phyloP scores from a whole-genome alignment of 1,140 invertebrate genomes.

The Cydia pomonella region DNA sequence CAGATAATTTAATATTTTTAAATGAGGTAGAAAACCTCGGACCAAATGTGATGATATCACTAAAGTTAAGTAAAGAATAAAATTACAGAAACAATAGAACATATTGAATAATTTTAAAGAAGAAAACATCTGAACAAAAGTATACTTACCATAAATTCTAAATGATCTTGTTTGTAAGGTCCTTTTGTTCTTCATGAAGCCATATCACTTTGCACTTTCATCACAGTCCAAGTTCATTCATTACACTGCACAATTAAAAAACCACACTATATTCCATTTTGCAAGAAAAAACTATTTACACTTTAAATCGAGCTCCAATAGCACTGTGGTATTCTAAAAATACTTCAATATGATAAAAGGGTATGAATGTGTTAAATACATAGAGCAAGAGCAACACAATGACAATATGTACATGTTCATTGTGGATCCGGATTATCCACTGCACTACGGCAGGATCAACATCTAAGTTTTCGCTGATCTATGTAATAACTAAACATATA shows the following conservation, averaged over 20 bases:
- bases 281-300: constrained; percentile 58
- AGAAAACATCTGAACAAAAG: constrained; percentile 19
- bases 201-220: constrained; percentile 52
- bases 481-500: constrained; percentile 1
- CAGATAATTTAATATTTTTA: no score
- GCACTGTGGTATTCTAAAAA: constrained; percentile 75
- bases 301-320: constrained; percentile 66
- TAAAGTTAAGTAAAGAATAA: no score
- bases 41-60: no score
- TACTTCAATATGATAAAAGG: constrained; percentile 76
- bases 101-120: no score
- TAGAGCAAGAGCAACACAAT: constrained; percentile 61
- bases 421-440: constrained; percentile 60
- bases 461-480: background rate
- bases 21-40: no score
- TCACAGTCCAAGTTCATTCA: constrained; percentile 50
- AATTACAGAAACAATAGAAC: no score
- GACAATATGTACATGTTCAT: constrained; percentile 70
- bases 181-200: constrained; percentile 57
- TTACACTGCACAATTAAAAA: constrained; percentile 32
- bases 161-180: constrained; percentile 54
- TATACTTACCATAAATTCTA: constrained; percentile 69
- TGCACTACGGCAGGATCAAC: constrained; percentile 31
- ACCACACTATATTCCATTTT: constrained; percentile 49
- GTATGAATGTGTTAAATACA: constrained; percentile 74